Evolutionary conservation across 2,113 vertebrate genomes (phyloP), one percentile per base, ranked within the genome.

Genomic region (Ibidorhyncha struthersii): DNA sequence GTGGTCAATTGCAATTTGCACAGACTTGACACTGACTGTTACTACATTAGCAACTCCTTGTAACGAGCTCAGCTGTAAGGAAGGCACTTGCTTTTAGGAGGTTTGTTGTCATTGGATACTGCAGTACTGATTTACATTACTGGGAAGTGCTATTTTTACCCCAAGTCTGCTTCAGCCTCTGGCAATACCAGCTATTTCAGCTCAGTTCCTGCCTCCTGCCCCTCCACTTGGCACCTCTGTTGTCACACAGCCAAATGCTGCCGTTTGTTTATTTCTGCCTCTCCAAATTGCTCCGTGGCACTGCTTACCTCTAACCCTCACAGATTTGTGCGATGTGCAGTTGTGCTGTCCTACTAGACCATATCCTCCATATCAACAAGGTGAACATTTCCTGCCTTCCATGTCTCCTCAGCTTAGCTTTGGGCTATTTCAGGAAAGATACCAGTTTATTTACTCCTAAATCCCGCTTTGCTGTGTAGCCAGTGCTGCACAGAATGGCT

Each of bases 91-190:
- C 61, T 90, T 94, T 91, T 22, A 59, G 66, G 86, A 94, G 52
- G 63, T 82, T 82, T 94, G 93, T 96, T 95, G 96, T 96, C 93
- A 89, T 36, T 90, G 93, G 95, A 95, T 96, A 87, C 96, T 78
- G 83, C 5, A 6, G 92, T 55, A 82, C 88, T 86, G 74, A 92
- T 89, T 90, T 91, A 94, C 58, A 50, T 91, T 72, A 82, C 70
- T 91, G 81, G 85, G 74, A 93, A 91, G 63, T 61, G 91, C 95
- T 97, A 93, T 96, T 96, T 96, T 96, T 96, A 83, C 82, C 4
- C 0, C 77, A 56, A 73, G 38, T 83, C 91, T 82, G 90, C 90
- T 84, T 86, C 88, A 86, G 82, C 90, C 93, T 93, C 97, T 96
- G 91, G 95, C 95, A 86, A 66, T 96, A 91, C 62, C 81, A 93